These are phyloP conservation scores for Semnopithecus entellus DNA, from an alignment of 2,113 vertebrate species.

Conservation along the genomic window DNA sequence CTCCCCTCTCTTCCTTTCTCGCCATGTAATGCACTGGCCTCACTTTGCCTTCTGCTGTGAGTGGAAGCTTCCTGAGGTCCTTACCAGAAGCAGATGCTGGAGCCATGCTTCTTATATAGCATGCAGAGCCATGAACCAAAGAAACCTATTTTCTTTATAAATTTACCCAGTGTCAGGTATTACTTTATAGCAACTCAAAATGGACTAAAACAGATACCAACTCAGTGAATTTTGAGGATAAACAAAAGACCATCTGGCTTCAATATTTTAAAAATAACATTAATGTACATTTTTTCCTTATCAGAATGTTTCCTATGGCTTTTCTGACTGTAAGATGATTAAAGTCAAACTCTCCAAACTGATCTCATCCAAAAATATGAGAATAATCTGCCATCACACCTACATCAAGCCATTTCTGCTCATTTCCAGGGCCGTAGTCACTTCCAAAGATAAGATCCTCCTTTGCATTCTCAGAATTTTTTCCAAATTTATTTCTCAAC, in stretches of 20 bases:
- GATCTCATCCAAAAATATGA: background rate
- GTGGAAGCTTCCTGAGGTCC: background rate
- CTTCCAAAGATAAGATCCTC: background rate
- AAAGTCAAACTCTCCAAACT: conserved; percentile 25
- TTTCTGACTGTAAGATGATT: conserved; percentile 8
- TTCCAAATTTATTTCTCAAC: background rate
- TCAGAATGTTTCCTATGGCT: background rate
- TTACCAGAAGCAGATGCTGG: background rate
- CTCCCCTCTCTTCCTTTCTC: background rate
- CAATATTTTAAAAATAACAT: background rate
- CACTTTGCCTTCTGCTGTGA: background rate
- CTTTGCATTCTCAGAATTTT: background rate
- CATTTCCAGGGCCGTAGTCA: background rate
- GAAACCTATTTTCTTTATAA: background rate
- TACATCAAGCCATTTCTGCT: background rate
- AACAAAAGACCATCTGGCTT: conserved; percentile 16
- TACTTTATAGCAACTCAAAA: background rate
- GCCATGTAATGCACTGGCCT: background rate
- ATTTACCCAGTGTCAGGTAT: background rate
- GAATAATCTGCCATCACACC: background rate
- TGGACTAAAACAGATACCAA: background rate
- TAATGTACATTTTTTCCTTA: conserved; percentile 1
- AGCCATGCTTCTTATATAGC: background rate
- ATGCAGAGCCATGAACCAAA: background rate
- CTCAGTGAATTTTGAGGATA: background rate